Conservation (phyloP, 92 coral and sea anemone species). For the Actinostola sp. region DNA sequence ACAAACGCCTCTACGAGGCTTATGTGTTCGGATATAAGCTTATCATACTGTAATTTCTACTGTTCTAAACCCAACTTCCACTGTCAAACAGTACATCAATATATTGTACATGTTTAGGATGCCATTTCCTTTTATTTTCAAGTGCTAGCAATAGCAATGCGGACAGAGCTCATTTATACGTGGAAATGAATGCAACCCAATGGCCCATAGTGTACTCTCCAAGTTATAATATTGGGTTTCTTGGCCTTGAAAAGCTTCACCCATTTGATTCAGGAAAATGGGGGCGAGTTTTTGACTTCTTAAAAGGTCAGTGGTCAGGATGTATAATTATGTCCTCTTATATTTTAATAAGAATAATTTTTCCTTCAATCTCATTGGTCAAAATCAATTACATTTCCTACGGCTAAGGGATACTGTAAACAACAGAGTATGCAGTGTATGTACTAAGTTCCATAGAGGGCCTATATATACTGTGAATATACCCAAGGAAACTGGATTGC, state of each 20-base stretch:
- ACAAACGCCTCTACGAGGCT: too few species aligned
- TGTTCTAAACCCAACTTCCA: background rate
- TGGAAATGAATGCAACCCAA: constrained; percentile 74
- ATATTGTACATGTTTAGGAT: background rate
- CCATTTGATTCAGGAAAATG: constrained; percentile 99
- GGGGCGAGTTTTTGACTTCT: constrained; percentile 83
- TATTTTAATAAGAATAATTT: too few species aligned
- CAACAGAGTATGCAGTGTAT: too few species aligned
- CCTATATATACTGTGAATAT: too few species aligned
- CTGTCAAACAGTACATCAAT: too few species aligned
- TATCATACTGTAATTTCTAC: background rate
- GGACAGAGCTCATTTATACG: constrained; percentile 73
- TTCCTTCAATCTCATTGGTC: too few species aligned
- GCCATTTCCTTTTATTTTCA: background rate
- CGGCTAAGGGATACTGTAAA: too few species aligned
- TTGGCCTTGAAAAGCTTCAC: constrained; percentile 89
- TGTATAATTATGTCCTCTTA: too few species aligned
- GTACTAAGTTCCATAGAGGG: too few species aligned
- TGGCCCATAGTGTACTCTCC: constrained; percentile 95
- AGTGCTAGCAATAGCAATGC: constrained; percentile 12
- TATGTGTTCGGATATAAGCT: too few species aligned
- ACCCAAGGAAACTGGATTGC: too few species aligned
- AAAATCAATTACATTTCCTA: too few species aligned
- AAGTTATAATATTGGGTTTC: constrained; percentile 88
- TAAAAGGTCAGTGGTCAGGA: constrained; percentile 84